These are phyloP conservation scores for Corythaixoides concolor DNA, from an alignment of 2,113 vertebrate species.

Conservation along the genomic window DNA sequence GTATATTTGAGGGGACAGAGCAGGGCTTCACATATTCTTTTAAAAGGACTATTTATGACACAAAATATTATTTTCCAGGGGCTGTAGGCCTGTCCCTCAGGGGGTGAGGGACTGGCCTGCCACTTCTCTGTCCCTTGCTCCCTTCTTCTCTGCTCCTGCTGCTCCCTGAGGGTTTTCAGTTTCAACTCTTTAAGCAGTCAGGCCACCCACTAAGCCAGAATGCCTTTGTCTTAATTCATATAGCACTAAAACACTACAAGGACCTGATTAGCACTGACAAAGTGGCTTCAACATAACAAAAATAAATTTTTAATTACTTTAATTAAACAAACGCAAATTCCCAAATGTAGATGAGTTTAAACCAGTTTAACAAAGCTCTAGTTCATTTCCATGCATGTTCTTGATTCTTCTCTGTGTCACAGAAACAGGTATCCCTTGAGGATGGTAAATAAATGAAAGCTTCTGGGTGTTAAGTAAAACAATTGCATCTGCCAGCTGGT, in stretches of 20 bases:
- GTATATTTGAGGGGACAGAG: background rate
- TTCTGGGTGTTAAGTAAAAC: background rate
- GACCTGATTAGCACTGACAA: conserved; percentile 34
- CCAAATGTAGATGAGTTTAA: background rate
- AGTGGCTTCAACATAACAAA: conserved; percentile 3
- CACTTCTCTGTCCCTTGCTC: background rate
- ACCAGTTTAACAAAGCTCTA: background rate
- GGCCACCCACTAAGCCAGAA: background rate
- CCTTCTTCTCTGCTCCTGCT: background rate
- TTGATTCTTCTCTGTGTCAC: background rate
- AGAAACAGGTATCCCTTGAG: conserved; percentile 19
- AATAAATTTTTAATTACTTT: conserved; percentile 50
- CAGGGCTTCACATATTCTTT: background rate
- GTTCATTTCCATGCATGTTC: background rate
- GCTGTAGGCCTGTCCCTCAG: background rate
- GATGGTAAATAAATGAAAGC: background rate
- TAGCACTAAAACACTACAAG: background rate
- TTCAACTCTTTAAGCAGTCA: background rate
- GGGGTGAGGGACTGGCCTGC: background rate
- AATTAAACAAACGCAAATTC: conserved; percentile 53
- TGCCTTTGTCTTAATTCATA: conserved; percentile 29
- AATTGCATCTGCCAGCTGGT: background rate
- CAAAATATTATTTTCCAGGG: background rate
- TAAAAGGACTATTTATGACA: background rate
- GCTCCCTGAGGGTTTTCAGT: background rate